Evolutionary conservation across 2,113 vertebrate species (phyloP), one percentile per base, ranked within the genome.

Genomic region (Ornithorhynchus anatinus): DNA sequence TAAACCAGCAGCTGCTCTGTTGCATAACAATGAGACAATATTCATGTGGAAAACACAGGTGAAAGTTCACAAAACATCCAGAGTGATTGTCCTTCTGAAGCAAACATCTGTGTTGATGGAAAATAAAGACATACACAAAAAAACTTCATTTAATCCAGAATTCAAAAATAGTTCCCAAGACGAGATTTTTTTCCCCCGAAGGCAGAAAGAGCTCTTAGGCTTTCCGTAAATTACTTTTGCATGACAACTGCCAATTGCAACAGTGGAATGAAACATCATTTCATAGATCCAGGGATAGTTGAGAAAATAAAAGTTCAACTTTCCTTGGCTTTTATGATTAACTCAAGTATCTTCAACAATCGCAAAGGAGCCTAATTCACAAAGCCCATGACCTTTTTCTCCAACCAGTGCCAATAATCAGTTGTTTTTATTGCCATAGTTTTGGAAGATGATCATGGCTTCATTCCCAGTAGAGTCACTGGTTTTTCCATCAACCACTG

Each of bases 151-250:
- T 72, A 38, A 79, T 64, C 59, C 39, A 37, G 35, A 79, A 51
- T 62, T 83, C 48, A 72, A 73, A 69, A 66, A 54, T 11, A 79
- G 56, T 45, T 81, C 62, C 72, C 77, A 77, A 81, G 39, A 74
- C 71, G 69, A 65, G 10, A 31, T 19, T 81, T 64, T 79, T 79
- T 77, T 61, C 38, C n/a, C 23, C 58, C 3, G 12, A 3, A 23
- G 45, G 10, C 32, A 44, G 16, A 42, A 50, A 74, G 3, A 39
- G 62, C n/a, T 44, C 43, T 3, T 44, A 57, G 72, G 22, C 12
- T 82, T 65, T 38, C 38, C 25, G 31, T 67, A 66, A 60, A 79
- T 79, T 31, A 40, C 16, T 10, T 61, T 15, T 57, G 9, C 39
- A 23, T 44, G 74, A 32, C 8, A 42, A 44, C n/a, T 56, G 44